Base-by-base conservation (phyloP, 2,797 vertebrate species). In the Manis pentadactyla region DNA sequence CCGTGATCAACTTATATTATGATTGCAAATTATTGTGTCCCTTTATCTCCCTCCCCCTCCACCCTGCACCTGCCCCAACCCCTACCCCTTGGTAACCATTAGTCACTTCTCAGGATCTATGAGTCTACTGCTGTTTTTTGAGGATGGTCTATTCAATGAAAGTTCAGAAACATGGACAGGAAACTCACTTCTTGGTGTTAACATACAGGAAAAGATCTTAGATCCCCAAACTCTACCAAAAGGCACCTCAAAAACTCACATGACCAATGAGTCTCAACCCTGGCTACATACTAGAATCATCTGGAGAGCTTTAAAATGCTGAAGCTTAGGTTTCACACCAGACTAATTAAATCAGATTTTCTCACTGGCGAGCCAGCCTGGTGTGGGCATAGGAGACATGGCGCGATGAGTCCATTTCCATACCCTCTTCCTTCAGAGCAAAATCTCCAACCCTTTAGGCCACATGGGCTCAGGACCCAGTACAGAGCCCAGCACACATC, bases 401-500 rank as follows among this genome's bases (percentile, higher is more conserved):
- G 25, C 31, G 17, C 3, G n/a, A 29, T 23, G 37, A 55, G 9
- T n/a, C 86, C 19, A 23, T 27, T 39, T 77, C 69, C 23, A 59
- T 61, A 37, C 29, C 17, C 2, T 7, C 37, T 1, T 13, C 49
- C 64, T 49, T 25, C 15, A 29, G 31, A 74, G 68, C 10, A 31
- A 83, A 46, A 37, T 31, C 17, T 74, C 42, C 14, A 8, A 17
- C 15, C 11, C 55, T 4, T 8, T 15, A 59, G 34, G 46, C 37
- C 39, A 3, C 0, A 0, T 25, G n/a, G 23, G 21, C 15, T 29
- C 23, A 13, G 61, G 37, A 25, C 29, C n/a, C 29, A 53, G 3
- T 2, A 5, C 0, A 0, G 14, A 17, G 12, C 21, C 18, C 0
- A 10, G 23, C 7, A 21, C 7, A 7, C 15, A 3, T 15, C 10